Conservation (phyloP, 2,797 vertebrate genomes). For the Lateolabrax maculatus region DNA sequence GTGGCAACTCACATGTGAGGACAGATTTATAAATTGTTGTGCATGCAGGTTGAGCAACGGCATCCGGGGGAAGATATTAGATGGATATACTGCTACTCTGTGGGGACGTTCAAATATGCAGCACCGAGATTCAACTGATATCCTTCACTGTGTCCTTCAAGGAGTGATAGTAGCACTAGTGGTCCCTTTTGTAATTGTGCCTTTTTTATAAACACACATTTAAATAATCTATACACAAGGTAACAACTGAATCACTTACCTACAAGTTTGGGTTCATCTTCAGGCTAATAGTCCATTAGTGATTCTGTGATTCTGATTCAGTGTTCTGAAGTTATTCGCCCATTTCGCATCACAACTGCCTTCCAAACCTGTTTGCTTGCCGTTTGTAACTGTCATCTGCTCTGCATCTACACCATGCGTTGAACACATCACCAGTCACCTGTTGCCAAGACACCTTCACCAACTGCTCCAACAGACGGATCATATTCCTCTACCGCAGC, state of each 20-base stretch:
- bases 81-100: slow-evolving; percentile 63
- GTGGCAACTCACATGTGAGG: slow-evolving; percentile 39
- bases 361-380: slow-evolving; percentile 44
- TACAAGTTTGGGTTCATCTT: slow-evolving; percentile 4
- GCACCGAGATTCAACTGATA: slow-evolving; percentile 63
- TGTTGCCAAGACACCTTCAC: slow-evolving; percentile 39
- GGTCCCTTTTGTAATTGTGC: slow-evolving; percentile 1
- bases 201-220: neutral
- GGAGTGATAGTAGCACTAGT: slow-evolving; percentile 9
- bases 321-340: slow-evolving; percentile 46
- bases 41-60: slow-evolving; percentile 65
- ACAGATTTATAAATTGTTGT: slow-evolving; percentile 77
- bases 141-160: slow-evolving; percentile 71
- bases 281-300: slow-evolving; percentile 47
- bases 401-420: slow-evolving; percentile 13
- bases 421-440: slow-evolving; percentile 34
- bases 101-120: slow-evolving; percentile 51
- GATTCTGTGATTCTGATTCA: too few species aligned
- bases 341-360: slow-evolving; percentile 30
- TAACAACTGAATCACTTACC: slow-evolving; percentile 17
- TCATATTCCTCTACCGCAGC: slow-evolving; percentile 54
- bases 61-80: slow-evolving; percentile 58
- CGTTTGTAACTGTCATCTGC: slow-evolving; percentile 46
- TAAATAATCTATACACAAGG: slow-evolving; percentile 16
- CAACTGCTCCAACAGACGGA: slow-evolving; percentile 30